Conservation (phyloP, 2,888 invertebrate species). For the Agonopterix heracliana region DNA sequence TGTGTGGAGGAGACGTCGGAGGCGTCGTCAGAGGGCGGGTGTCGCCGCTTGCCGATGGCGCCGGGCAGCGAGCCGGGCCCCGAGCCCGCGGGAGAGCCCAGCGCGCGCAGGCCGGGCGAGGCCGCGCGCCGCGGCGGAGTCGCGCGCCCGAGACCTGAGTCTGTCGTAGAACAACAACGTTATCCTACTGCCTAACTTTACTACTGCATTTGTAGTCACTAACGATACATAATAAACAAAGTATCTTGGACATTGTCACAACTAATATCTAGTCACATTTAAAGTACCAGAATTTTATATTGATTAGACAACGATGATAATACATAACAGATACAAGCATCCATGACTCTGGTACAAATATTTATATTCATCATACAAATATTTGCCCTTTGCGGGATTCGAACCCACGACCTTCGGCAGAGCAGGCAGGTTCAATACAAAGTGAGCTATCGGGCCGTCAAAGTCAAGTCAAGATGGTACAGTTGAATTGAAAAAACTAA, state of each 20-base stretch:
- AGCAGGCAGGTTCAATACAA: too few relatives aligned
- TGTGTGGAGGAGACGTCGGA: slow-evolving; percentile 91
- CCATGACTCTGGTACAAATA: too few relatives aligned
- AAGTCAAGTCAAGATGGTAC: too few relatives aligned
- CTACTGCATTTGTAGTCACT: not conserved
- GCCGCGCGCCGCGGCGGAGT: slow-evolving; percentile 92
- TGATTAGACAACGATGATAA: not conserved
- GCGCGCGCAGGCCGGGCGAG: slow-evolving; percentile 89
- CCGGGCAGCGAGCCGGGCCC: slow-evolving; percentile 88
- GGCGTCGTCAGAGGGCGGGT: slow-evolving; percentile 86
- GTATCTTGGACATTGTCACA: too few relatives aligned
- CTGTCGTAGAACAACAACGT: slow-evolving; percentile 68
- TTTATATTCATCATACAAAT: too few relatives aligned
- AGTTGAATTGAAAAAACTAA: too few relatives aligned
- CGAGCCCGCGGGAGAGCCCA: slow-evolving; percentile 85
- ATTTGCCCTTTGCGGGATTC: too few relatives aligned
- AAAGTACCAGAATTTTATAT: too few relatives aligned
- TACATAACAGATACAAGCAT: not conserved
- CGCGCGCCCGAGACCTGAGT: slow-evolving; percentile 90
- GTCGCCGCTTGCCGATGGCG: slow-evolving; percentile 86
- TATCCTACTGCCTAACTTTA: slow-evolving; percentile 4
- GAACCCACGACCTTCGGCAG: too few relatives aligned
- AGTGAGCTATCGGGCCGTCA: too few relatives aligned
- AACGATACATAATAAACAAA: not conserved
- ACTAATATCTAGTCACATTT: too few relatives aligned